A percentile compares a stretch with the other conserved stretches of the same genome.
These are phyloP conservation scores for Polylopha cassiicola DNA, from an alignment of 2,888 invertebrate species.

Conservation along the genomic window DNA sequence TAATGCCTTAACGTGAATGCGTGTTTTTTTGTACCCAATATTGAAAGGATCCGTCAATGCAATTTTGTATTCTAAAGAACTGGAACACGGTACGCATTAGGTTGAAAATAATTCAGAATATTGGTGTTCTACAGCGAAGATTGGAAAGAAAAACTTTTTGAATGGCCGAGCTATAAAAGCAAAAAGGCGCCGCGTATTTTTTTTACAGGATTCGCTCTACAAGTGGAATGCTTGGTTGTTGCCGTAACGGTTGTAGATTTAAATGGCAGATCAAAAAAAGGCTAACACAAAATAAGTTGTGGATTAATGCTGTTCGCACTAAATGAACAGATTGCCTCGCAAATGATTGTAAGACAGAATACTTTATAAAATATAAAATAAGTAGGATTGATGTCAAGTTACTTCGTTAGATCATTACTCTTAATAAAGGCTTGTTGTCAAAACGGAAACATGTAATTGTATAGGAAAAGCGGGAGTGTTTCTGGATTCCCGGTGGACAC, in stretches of 20 bases:
- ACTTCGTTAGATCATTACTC: slow-evolving; percentile 4
- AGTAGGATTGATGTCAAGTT: too few relatives aligned
- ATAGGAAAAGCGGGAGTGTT: slow-evolving; percentile 11
- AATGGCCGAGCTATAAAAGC: slow-evolving; percentile 29
- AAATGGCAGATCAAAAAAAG: slow-evolving; percentile 14
- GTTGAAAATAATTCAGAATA: slow-evolving; percentile 30
- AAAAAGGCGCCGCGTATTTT: slow-evolving; percentile 23
- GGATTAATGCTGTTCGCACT: neutral
- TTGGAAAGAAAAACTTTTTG: slow-evolving; percentile 31
- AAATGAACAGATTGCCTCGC: neutral
- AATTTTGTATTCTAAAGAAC: slow-evolving; percentile 36
- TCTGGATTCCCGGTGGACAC: slow-evolving; percentile 16
- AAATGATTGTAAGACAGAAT: too few relatives aligned
- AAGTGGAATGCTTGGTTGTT: slow-evolving; percentile 21
- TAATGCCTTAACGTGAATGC: slow-evolving; percentile 10
- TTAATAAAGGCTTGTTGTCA: slow-evolving; percentile 5
- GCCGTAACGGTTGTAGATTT: slow-evolving; percentile 17
- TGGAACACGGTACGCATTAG: slow-evolving; percentile 39
- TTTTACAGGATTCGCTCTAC: slow-evolving; percentile 21
- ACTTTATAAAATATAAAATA: too few relatives aligned
- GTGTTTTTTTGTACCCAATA: slow-evolving; percentile 18
- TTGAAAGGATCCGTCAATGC: slow-evolving; percentile 18
- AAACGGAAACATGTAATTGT: slow-evolving; percentile 12
- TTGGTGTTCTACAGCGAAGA: slow-evolving; percentile 47
- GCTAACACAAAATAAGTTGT: neutral